These are phyloP conservation scores for Kryphioiulus occultus DNA, from an alignment of 2,888 invertebrate genomes.

Conservation along the genomic window DNA sequence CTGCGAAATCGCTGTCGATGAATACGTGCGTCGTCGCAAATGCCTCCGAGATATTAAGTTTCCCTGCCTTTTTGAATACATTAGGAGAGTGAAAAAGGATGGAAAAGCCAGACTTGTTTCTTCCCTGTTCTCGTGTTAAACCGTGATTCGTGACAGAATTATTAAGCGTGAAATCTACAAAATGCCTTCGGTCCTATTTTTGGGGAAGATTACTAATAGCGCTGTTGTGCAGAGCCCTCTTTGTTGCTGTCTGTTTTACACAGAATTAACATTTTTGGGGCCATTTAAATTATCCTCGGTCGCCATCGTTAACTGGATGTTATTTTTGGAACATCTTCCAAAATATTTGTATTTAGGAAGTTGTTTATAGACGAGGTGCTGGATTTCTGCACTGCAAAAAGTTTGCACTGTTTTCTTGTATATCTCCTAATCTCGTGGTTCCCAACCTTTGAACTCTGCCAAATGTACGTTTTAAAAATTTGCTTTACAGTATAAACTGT, in stretches of 20 bases:
- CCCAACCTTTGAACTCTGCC: no score
- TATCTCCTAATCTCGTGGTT: no score
- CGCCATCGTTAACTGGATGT: background rate
- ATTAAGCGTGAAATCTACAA: slow-evolving; percentile 23
- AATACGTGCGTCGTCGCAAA: slow-evolving; percentile 17
- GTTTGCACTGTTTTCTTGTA: no score
- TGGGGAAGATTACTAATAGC: background rate
- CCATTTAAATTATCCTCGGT: background rate
- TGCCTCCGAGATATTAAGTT: background rate
- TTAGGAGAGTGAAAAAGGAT: background rate
- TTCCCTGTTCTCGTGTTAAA: slow-evolving; percentile 17
- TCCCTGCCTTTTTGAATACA: background rate
- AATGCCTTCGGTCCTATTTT: background rate
- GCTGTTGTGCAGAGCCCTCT: background rate
- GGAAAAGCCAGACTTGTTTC: background rate
- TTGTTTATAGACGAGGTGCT: no score
- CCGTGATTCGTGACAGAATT: background rate
- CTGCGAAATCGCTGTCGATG: background rate
- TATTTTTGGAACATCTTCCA: no score
- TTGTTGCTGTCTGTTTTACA: background rate
- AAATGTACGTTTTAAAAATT: no score
- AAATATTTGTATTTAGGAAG: no score
- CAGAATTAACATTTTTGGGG: background rate
- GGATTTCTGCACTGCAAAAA: no score
- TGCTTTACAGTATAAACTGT: no score